These are phyloP conservation scores for Gopherus evgoodei DNA, from an alignment of 2,113 vertebrate genomes.

Conservation along the genomic window DNA sequence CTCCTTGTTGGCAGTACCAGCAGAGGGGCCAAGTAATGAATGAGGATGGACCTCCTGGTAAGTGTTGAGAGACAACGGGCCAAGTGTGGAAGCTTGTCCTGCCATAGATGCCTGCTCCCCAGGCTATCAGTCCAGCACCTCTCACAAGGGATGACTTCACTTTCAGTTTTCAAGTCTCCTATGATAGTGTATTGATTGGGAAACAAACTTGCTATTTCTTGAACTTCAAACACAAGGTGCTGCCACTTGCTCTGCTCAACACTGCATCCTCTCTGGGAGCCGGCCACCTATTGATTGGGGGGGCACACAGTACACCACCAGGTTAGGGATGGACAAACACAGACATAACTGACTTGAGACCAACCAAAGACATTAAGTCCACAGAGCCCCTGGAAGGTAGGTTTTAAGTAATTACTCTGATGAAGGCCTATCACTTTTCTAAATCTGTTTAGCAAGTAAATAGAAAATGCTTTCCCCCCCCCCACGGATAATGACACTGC, in stretches of 20 bases:
- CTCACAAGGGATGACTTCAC: background rate
- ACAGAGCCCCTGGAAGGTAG: background rate
- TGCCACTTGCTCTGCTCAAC: fast-evolving
- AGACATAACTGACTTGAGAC: fast-evolving
- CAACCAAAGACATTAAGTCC: fast-evolving
- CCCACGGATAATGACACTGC: background rate
- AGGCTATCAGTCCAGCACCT: background rate
- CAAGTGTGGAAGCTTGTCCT: background rate
- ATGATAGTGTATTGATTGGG: fast-evolving
- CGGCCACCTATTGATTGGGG: fast-evolving
- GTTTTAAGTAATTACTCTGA: fast-evolving
- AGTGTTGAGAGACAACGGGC: background rate
- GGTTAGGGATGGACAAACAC: fast-evolving
- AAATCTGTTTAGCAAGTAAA: fast-evolving
- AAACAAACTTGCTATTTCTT: fast-evolving
- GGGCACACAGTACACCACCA: fast-evolving
- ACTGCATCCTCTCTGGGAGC: fast-evolving
- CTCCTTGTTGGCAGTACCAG: background rate
- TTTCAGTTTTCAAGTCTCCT: background rate
- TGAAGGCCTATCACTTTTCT: background rate
- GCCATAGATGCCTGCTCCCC: fast-evolving
- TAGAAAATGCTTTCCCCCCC: background rate
- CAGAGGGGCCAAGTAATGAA: fast-evolving
- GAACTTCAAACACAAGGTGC: fast-evolving
- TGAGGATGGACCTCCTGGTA: background rate